phyloP scores from a whole-genome alignment of 2,113 vertebrate genomes.

The Plecotus auritus region DNA sequence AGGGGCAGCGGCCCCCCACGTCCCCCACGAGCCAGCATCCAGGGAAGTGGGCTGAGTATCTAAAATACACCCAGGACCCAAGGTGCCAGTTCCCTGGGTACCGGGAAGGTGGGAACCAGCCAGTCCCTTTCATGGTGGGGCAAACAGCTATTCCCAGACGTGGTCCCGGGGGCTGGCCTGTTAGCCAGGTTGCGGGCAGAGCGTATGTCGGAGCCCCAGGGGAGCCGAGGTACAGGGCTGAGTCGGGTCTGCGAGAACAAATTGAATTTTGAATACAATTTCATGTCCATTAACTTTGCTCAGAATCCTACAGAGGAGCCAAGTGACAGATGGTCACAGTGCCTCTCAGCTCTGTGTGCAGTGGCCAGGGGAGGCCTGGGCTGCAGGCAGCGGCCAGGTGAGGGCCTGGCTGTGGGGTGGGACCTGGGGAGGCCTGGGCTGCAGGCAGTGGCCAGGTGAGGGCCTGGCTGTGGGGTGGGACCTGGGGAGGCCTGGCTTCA shows the following conservation, averaged over 20 bases:
- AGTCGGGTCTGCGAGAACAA: slow-evolving; percentile 66
- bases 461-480: background rate
- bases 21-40: fast-evolving
- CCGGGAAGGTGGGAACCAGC: too few species aligned
- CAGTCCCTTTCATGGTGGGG: background rate
- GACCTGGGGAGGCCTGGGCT: background rate
- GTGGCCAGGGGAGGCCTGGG: background rate
- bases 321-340: slow-evolving; percentile 63
- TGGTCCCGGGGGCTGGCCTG: background rate
- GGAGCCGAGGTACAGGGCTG: slow-evolving; percentile 68
- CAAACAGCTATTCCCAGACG: background rate
- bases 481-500: background rate
- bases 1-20: background rate
- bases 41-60: background rate
- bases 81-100: fast-evolving
- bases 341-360: slow-evolving; percentile 47
- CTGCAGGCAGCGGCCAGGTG: slow-evolving; percentile 1
- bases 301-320: slow-evolving; percentile 64
- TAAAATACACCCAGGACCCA: fast-evolving
- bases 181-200: background rate
- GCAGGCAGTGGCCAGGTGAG: background rate
- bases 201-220: slow-evolving; percentile 25
- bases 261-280: slow-evolving; percentile 75
- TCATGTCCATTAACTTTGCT: slow-evolving; percentile 64
- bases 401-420: background rate